Percentiles rank a stretch among this genome's conserved stretches.
These are phyloP conservation scores for Lepidurus couesii DNA, from an alignment of 1,140 invertebrate genomes.

Conservation along the genomic window DNA sequence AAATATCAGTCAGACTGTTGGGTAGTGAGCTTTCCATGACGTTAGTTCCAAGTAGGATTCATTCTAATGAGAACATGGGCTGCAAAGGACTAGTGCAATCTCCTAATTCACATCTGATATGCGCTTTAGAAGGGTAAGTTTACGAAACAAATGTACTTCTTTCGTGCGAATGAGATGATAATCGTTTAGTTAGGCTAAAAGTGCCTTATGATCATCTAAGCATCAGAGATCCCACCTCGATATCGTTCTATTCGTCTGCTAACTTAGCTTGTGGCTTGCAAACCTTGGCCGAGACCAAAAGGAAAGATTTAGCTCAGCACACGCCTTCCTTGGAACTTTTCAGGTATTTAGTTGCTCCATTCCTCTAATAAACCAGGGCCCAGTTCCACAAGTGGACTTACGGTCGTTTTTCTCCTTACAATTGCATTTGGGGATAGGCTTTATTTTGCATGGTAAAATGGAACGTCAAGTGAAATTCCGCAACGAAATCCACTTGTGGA, in stretches of 20 bases:
- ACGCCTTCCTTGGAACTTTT: neutral
- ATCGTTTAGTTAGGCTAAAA: neutral
- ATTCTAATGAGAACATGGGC: constrained; percentile 22
- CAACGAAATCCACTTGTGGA: neutral
- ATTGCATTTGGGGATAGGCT: too few species aligned
- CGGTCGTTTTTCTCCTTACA: too few species aligned
- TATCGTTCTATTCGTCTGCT: neutral
- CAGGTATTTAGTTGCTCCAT: neutral
- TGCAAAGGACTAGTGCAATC: constrained; percentile 6
- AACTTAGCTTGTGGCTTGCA: neutral
- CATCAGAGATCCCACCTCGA: neutral
- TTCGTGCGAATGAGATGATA: neutral
- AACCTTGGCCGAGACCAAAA: neutral
- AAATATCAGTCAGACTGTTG: neutral
- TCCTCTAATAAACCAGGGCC: too few species aligned
- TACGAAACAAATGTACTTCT: neutral
- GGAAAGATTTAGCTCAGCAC: neutral
- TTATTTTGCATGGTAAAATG: too few species aligned
- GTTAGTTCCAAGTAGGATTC: neutral
- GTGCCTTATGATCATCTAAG: constrained; percentile 29
- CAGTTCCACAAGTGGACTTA: too few species aligned
- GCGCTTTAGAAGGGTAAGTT: neutral
- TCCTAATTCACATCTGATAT: neutral
- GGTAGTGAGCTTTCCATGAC: neutral
- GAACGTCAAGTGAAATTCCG: too few species aligned